Evolutionary conservation across 1,140 invertebrate genomes (phyloP), one percentile per base, ranked within the genome.

Genomic region (Galleria mellonella): DNA sequence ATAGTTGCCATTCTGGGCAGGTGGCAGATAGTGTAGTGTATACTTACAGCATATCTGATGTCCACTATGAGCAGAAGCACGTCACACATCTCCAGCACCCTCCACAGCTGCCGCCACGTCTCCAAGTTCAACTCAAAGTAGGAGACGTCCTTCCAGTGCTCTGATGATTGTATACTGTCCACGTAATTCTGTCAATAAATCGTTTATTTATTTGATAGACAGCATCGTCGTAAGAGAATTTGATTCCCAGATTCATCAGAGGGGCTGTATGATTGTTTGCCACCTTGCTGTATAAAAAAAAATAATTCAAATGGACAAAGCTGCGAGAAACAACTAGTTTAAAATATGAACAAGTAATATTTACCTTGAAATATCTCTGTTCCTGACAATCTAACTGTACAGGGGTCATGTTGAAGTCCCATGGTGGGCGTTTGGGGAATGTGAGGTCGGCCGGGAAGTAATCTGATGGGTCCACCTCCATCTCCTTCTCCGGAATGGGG

Each of bases 81-180:
- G 61, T 98, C 96, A 5, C 94, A 94, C 89, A 97, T 96, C 83
- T 98, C 96, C 7, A 96, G 68, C 0, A 97, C 96, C 47, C 96
- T 87, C 96, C 96, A 97, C 30, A 98, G 74, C 66, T 98, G 96
- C 13, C 96, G 75, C 96, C 96, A 98, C 0, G 95, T 97, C 86
- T 98, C 96, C 51, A 97, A 78, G 85, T 98, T 98, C 27, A 97
- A 70, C 75, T 98, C 96, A 82, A 96, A 96, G 55, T 78, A 89
- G 0, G 71, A 83, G 44, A 86, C 78, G 23, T 74, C 79, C 57
- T 74, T 83, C 53, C 69, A 87, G 47, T 87, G 86, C 41, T 70
- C 81, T 12, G 77, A 87, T n/a, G 72, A 68, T 30, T 83, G 87
- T 10, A 88, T 67, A 4, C 68, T 62, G 31, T 81, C 79, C n/a